A percentile compares a stretch with the other conserved stretches of the same genome.
These are phyloP conservation scores for Sinella curviseta DNA, from an alignment of 1,140 invertebrate genomes.

Conservation along the genomic window DNA sequence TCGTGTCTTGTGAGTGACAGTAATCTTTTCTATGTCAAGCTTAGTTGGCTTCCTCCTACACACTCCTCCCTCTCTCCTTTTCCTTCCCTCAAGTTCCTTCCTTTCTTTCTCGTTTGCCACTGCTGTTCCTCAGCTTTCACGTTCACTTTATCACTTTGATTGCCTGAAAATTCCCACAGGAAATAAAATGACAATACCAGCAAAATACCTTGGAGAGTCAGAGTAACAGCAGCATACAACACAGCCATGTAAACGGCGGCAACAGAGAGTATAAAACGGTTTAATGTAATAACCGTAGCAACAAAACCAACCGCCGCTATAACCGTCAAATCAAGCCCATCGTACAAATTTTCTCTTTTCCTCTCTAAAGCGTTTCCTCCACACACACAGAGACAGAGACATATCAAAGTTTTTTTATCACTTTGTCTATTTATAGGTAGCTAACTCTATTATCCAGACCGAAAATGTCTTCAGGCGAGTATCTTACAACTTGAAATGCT, in stretches of 20 bases:
- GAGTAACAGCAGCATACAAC: not conserved
- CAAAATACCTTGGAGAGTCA: not conserved
- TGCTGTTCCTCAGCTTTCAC: not conserved
- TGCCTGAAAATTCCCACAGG: not conserved
- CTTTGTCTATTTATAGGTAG: too few species aligned
- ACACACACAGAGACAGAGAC: too few species aligned
- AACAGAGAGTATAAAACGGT: too few species aligned
- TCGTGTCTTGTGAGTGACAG: not conserved
- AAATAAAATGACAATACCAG: not conserved
- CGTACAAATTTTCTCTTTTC: not conserved
- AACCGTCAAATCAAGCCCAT: not conserved
- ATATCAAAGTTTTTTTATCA: too few species aligned
- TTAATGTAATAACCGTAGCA: not conserved
- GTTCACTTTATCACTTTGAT: not conserved
- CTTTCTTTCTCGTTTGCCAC: too few species aligned
- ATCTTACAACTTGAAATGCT: too few species aligned
- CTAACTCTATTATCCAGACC: too few species aligned
- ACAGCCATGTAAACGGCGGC: too few species aligned
- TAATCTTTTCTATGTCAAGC: not conserved
- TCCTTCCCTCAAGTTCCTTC: too few species aligned
- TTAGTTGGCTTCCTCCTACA: not conserved
- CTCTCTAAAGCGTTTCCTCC: too few species aligned
- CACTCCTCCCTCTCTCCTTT: not conserved
- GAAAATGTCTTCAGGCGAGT: too few species aligned
- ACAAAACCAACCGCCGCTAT: not conserved